Evolutionary conservation across 2,888 invertebrate genomes (phyloP), one percentile per base, ranked within the genome.

Genomic region (Rhagonycha lutea): DNA sequence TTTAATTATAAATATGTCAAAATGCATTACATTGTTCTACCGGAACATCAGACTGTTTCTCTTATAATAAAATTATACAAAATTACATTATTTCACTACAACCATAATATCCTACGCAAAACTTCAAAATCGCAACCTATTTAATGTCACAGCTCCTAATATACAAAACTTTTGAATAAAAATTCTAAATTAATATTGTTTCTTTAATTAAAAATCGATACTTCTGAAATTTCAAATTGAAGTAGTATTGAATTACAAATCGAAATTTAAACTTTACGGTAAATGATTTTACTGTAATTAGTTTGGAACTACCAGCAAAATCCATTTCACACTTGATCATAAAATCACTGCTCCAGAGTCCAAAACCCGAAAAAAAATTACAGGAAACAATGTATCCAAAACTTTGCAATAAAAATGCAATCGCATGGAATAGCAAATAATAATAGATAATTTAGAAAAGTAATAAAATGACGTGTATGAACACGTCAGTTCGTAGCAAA

Each of bases 1-100:
- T 72, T 61, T 72, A 72, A 72, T 72, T 72, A 68, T 72, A 72
- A 72, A 72, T 72, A 72, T 72, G 71, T 72, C 71, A 67, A 72
- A 72, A 67, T 72, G 67, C 71, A 65, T 72, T 72, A 72, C 71
- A 72, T 72, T 72, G 71, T 72, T 71, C 65, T 72, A 63, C 65
- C 47, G 70, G 61, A 62, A 65, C 47, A 63, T 65, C 29, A 47
- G 71, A 72, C 65, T 72, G 71, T 67, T 70, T 72, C 71, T 47
- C 23, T 23, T 18, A 47, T 67, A 65, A 67, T 63, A 63, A 62
- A 61, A 62, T 72, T 67, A 72, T 47, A 67, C 71, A 47, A 72
- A 72, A 72, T 72, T 67, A 67, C 71, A 60, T 72, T 67, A 67
- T 47, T 47, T 47, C 65, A 24, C 63, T 72, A 26, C 32, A 72